These are phyloP conservation scores for Todus mexicanus DNA, from an alignment of 2,797 vertebrate species.

Conservation along the genomic window DNA sequence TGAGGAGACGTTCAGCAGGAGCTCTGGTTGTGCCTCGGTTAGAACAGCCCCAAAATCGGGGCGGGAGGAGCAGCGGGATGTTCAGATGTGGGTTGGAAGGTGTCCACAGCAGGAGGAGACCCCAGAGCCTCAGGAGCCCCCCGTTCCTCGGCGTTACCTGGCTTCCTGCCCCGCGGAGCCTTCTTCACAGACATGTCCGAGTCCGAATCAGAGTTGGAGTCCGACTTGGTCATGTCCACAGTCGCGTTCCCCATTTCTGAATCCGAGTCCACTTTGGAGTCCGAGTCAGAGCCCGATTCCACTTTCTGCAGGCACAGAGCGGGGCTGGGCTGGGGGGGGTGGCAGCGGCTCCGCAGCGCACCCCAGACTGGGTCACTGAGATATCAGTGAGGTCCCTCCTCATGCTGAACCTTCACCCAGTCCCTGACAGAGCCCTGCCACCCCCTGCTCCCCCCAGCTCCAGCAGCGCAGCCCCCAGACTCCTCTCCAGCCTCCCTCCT, in stretches of 20 bases:
- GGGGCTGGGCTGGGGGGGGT: accelerated
- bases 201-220: conserved; percentile 81
- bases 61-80: background rate
- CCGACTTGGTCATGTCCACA: conserved; percentile 73
- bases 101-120: background rate
- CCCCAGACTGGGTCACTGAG: background rate
- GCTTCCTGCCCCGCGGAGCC: conserved; percentile 82
- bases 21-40: background rate
- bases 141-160: conserved; percentile 69
- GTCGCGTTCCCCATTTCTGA: conserved; percentile 19
- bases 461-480: background rate
- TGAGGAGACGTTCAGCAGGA: background rate
- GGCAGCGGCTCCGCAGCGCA: accelerated
- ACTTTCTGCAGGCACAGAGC: conserved; percentile 75
- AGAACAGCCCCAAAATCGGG: accelerated
- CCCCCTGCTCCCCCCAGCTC: no score
- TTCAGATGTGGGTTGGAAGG: background rate
- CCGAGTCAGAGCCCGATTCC: conserved; percentile 80
- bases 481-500: background rate
- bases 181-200: conserved; percentile 89
- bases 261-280: conserved; percentile 85
- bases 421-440: background rate
- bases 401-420: background rate
- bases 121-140: background rate
- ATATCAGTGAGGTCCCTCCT: background rate